Percentiles rank a stretch among this genome's conserved stretches.
Evolutionary conservation across 2,888 invertebrate species (phyloP).

Genomic region (Nemotelus pantherinus): DNA sequence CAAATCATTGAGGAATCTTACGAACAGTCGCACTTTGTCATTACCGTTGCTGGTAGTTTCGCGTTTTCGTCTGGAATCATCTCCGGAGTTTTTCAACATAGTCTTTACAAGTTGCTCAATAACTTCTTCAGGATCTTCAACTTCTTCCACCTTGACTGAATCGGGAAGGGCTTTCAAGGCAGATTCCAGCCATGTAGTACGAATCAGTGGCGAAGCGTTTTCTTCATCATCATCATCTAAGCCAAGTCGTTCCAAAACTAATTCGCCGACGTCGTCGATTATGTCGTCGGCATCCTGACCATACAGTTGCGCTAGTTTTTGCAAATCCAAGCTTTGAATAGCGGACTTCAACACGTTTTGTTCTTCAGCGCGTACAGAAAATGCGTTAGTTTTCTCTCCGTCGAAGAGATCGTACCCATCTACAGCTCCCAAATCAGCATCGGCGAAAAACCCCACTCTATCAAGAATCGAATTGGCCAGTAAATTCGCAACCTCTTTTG

Average conservation of each 20-base stretch:
- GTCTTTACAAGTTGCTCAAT: conserved; percentile 7
- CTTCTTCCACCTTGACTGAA: background rate
- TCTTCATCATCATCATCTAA: conserved; percentile 8
- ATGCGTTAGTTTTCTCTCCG: background rate
- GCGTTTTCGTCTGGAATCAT: conserved; percentile 10
- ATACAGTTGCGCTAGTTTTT: background rate
- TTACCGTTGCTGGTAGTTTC: background rate
- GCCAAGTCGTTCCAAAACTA: background rate
- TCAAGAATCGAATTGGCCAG: conserved; percentile 2
- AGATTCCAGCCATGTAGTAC: background rate
- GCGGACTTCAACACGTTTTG: background rate
- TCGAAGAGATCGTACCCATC: background rate
- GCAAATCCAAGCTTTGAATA: background rate
- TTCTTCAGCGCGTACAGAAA: background rate
- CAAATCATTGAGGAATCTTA: conserved; percentile 10
- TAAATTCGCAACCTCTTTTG: conserved; percentile 5
- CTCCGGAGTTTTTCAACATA: background rate
- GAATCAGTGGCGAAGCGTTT: background rate
- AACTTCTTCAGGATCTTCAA: conserved; percentile 9
- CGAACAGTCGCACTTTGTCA: background rate
- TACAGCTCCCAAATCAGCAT: background rate
- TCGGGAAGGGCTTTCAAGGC: background rate
- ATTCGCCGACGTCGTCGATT: conserved; percentile 3
- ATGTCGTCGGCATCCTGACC: conserved; percentile 15
- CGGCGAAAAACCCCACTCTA: background rate